Evolutionary conservation across 30 jellyfish, hydroid and myxozoan genomes (phyloP), one percentile per base, ranked within the genome.

Genomic region (Pelagia noctiluca): DNA sequence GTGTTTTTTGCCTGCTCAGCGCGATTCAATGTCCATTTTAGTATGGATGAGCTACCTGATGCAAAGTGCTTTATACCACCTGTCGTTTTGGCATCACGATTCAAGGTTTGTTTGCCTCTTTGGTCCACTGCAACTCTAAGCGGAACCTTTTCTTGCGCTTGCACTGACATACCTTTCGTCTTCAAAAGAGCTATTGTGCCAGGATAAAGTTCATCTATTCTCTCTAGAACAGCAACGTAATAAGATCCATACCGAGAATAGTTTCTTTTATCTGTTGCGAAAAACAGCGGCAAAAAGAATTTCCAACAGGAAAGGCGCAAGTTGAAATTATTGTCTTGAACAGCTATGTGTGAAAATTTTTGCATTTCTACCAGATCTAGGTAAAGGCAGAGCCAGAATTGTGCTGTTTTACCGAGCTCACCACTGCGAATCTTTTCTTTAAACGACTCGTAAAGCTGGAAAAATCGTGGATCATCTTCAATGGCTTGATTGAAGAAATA

Each of bases 1-100:
- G 83, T 50, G 49, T 32, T 57, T 72, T 84, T 71, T 26, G 90
- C 90, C 60, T 71, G 89, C 35, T 71, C 38, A 25, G 94, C 72
- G 37, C 82, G 90, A 50, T 71, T 84, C 68, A 84, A 73, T 68
- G 84, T 69, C 94, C 94, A 84, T 37, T 84, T 84, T 12, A 70
- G 46, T 16, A 80, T 65, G 25, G 19, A 23, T 11, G 57, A 18
- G 2, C 30, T 78, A 23, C 64, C 89, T 21, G 89, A 13, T 30
- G 88, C 88, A 63, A 60, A 78, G 24, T 72, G n/a, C 21, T n/a
- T 78, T 4, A 78, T 78, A 63, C 89, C 89, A 2, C 87, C 76
- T 5, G 37, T 62, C 4, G 81, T 71, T 62, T 83, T 72, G 19
- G 90, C 94, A 83, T 72, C 94, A 7, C 33, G 69, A 54, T 67